Evolutionary conservation across 1,140 invertebrate genomes (phyloP), one percentile per base, ranked within the genome.

Genomic region (Drosophila insularis): DNA sequence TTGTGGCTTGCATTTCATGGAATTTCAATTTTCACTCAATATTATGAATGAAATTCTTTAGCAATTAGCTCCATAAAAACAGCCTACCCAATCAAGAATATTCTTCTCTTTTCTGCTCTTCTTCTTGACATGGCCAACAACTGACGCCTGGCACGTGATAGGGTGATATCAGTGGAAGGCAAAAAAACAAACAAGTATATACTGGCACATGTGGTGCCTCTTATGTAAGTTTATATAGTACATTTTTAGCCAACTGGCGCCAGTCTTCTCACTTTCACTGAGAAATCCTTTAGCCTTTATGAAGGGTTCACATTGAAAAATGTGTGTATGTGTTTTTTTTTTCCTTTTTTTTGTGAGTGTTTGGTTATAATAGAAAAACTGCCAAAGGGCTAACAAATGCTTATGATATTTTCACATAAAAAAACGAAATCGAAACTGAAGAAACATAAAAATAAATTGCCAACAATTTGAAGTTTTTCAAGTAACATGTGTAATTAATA

Each of bases 401-500:
- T 56, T 69, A 11, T 63, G 43, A 77, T 77, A 73, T 72, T 72
- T 73, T 39, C 40, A 40, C n/a, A 63, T 43, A 63, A 63, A 46
- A 63, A 62, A 77, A 37, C 37, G 32, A 71, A 77, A 69, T 69
- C 35, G 14, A 11, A 39, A 35, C 23, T 53, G 31, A 71, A 66
- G 27, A 62, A 68, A 50, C 76, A 71, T 87, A 87, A 87, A 87
- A 87, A 77, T 77, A 87, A 87, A 87, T 89, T 66, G 82, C 78
- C 71, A 79, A 56, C 74, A 69, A 89, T 82, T 89, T 80, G 54
- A 82, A 76, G 71, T 69, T 80, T 80, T 79, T 35, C 68, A 66
- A 62, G 84, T 80, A 89, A 87, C 82, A 87, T 82, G 67, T 87
- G 82, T 89, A 87, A 87, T 87, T 87, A 87, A 87, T 87, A 87